These are phyloP conservation scores for Orthonychiurus folsomi DNA, from an alignment of 2,888 invertebrate species.

Conservation along the genomic window DNA sequence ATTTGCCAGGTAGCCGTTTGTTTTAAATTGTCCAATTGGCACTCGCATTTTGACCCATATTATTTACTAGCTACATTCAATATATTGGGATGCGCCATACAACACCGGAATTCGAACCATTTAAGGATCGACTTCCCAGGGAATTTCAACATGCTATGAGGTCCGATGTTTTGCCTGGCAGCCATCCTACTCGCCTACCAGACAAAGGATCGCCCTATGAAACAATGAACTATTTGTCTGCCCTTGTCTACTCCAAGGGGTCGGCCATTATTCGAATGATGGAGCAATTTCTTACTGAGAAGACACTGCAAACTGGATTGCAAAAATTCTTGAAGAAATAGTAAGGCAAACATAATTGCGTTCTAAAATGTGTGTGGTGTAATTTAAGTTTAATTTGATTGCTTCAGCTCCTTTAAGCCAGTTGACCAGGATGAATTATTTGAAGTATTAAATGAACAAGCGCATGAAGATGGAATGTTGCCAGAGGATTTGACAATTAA, in stretches of 20 bases:
- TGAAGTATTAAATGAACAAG: slow-evolving; percentile 47
- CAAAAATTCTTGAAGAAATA: slow-evolving; percentile 43
- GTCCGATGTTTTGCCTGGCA: slow-evolving; percentile 21
- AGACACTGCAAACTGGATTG: slow-evolving; percentile 52
- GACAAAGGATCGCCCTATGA: slow-evolving; percentile 31
- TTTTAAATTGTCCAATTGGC: no score
- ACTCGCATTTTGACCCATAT: no score
- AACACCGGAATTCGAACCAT: slow-evolving; percentile 27
- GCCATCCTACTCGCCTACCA: slow-evolving; percentile 26
- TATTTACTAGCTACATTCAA: slow-evolving; percentile 57
- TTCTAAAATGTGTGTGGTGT: background rate
- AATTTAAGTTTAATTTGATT: slow-evolving; percentile 2
- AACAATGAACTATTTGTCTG: slow-evolving; percentile 25
- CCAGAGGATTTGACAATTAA: slow-evolving; percentile 50
- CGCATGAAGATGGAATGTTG: slow-evolving; percentile 38
- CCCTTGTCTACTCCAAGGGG: slow-evolving; percentile 42
- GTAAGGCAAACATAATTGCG: slow-evolving; percentile 18
- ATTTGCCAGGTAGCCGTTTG: slow-evolving; percentile 2
- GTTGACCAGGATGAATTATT: slow-evolving; percentile 61
- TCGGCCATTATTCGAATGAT: slow-evolving; percentile 53
- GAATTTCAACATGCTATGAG: slow-evolving; percentile 29
- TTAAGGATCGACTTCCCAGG: slow-evolving; percentile 24
- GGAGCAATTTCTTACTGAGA: slow-evolving; percentile 49
- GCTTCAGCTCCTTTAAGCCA: slow-evolving; percentile 46
- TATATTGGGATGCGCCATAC: slow-evolving; percentile 54